phyloP scores from a whole-genome alignment of 2,888 invertebrate genomes.

The Phrixothrix hirtus region DNA sequence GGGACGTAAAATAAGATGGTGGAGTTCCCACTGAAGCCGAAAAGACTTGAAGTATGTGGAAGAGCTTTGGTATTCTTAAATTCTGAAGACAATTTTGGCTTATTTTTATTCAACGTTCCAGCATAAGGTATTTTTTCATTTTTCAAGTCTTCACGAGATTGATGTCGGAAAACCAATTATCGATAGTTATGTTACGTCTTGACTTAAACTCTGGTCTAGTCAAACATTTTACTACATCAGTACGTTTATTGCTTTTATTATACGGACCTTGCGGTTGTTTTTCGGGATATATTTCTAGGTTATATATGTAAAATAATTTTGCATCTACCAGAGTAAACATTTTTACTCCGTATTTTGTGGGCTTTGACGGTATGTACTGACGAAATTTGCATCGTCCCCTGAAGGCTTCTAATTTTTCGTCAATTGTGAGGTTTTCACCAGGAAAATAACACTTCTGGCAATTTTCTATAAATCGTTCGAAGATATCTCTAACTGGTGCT shows the following conservation, averaged over 20 bases:
- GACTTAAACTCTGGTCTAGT: not conserved
- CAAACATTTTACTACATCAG: no score
- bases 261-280: no score
- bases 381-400: not conserved
- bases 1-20: not conserved
- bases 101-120: not conserved
- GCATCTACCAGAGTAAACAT: not conserved
- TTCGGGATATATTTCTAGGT: not conserved
- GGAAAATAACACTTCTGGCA: not conserved
- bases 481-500: not conserved
- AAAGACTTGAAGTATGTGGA: not conserved
- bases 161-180: no score
- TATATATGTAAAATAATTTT: not conserved
- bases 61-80: not conserved
- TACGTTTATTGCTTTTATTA: no score
- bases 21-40: not conserved
- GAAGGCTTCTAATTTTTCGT: no score
- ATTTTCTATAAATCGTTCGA: not conserved
- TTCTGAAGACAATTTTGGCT: not conserved
- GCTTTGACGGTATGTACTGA: no score
- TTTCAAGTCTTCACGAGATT: no score
- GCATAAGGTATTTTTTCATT: no score
- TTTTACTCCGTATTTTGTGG: no score
- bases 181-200: no score
- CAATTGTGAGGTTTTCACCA: not conserved